A percentile compares a stretch with the other conserved stretches of the same genome.
phyloP scores from a whole-genome alignment of 1,140 invertebrate genomes.

The Neodiprion pinetum region DNA sequence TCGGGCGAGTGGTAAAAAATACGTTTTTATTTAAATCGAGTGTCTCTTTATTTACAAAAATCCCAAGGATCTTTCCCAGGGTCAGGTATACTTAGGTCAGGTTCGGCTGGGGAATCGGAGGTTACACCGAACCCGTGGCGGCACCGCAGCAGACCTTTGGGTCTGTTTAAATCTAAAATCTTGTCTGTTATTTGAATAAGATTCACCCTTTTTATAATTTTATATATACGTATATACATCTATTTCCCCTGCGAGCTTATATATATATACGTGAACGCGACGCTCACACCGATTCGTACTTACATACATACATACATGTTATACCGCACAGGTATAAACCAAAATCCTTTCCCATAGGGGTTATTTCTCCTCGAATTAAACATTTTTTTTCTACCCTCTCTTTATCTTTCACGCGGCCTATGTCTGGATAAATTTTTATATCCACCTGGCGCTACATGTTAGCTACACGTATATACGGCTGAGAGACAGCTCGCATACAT shows the following conservation, averaged over 20 bases:
- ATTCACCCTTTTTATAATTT: constrained; percentile 60
- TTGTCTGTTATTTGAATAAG: constrained; percentile 59
- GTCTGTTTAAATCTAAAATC: constrained; percentile 48
- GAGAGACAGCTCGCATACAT: constrained; percentile 2
- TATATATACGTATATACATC: constrained; percentile 35
- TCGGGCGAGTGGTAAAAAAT: background rate
- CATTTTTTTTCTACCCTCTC: constrained; percentile 12
- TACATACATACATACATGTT: background rate
- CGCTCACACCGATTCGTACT: background rate
- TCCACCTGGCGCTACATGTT: constrained; percentile 43
- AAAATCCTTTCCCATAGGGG: constrained; percentile 55
- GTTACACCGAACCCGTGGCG: background rate
- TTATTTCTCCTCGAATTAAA: constrained; percentile 24
- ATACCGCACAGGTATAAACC: constrained; percentile 14
- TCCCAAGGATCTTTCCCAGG: constrained; percentile 7
- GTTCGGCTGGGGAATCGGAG: no score
- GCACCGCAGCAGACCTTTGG: background rate
- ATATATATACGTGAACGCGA: background rate
- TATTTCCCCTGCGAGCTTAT: constrained; percentile 1
- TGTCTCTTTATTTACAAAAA: constrained; percentile 1
- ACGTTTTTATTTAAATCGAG: background rate
- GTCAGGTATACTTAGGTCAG: constrained; percentile 29
- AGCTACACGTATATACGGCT: no score
- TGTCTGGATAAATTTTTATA: constrained; percentile 47
- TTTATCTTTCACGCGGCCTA: constrained; percentile 45